These are phyloP conservation scores for Peromyscus eremicus DNA, from an alignment of 2,797 vertebrate genomes.

Conservation along the genomic window DNA sequence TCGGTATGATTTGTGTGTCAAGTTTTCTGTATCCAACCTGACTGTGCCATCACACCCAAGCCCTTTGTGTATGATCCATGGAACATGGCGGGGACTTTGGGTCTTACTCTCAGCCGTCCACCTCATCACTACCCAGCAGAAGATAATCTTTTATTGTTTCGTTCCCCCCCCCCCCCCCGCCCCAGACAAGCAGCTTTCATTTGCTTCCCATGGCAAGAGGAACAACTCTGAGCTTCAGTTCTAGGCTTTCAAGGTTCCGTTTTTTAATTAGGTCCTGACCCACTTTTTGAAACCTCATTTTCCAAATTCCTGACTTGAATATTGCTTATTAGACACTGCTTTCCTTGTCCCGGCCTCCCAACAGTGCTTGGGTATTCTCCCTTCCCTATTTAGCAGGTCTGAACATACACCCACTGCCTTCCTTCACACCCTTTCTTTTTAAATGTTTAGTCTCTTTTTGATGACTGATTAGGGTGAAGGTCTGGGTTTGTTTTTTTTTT, in stretches of 20 bases:
- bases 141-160: not conserved
- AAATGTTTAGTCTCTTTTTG: not conserved
- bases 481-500: not conserved
- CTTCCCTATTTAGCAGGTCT: not conserved
- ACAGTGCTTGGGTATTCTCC: not conserved
- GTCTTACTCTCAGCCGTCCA: not conserved
- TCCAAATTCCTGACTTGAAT: constrained; percentile 58
- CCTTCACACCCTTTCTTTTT: not conserved
- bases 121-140: not conserved
- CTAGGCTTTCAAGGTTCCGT: constrained; percentile 39
- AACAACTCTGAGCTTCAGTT: constrained; percentile 41
- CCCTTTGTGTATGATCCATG: too few relatives aligned
- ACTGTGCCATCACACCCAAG: not conserved
- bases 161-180: too few relatives aligned
- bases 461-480: not conserved
- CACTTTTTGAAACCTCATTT: constrained; percentile 43
- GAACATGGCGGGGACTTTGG: not conserved
- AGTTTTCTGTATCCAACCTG: not conserved
- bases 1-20: not conserved
- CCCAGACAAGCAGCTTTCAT: constrained; percentile 11
- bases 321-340: constrained; percentile 42
- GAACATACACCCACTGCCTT: constrained; percentile 1
- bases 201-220: not conserved
- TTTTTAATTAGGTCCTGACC: constrained; percentile 45
- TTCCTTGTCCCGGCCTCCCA: constrained; percentile 14